A percentile compares a stretch with the other conserved stretches of the same genome.
These are phyloP conservation scores for Apodemia zela DNA, from an alignment of 2,888 invertebrate species.

Conservation along the genomic window DNA sequence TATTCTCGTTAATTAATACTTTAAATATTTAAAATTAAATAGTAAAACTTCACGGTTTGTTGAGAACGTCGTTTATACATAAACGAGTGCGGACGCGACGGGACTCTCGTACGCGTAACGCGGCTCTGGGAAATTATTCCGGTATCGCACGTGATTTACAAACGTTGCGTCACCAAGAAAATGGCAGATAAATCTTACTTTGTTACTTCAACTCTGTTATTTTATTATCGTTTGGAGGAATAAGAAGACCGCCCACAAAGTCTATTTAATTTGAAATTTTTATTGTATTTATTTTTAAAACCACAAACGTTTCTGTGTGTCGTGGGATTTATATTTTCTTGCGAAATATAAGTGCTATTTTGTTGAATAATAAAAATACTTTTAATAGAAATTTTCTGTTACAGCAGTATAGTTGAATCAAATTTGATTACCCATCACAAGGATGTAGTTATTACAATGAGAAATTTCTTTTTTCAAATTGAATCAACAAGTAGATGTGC, in stretches of 20 bases:
- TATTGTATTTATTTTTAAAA: neutral
- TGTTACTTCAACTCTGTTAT: slow-evolving; percentile 18
- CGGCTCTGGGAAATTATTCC: slow-evolving; percentile 30
- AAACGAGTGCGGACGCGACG: neutral
- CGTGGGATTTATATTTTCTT: slow-evolving; percentile 3
- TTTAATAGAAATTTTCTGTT: neutral
- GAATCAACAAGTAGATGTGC: too few species aligned
- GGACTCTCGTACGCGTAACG: slow-evolving; percentile 17
- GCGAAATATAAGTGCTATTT: neutral
- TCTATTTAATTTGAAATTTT: slow-evolving; percentile 1
- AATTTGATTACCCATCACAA: neutral
- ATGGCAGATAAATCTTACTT: slow-evolving; percentile 30
- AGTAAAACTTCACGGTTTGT: neutral
- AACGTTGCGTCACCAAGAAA: slow-evolving; percentile 32
- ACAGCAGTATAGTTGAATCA: neutral
- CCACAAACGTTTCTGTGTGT: neutral
- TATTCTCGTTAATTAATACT: neutral
- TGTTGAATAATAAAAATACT: neutral
- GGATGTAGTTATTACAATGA: too few species aligned
- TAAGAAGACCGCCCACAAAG: slow-evolving; percentile 3
- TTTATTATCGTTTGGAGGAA: slow-evolving; percentile 24
- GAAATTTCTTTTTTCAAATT: too few species aligned
- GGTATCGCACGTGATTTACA: slow-evolving; percentile 32
- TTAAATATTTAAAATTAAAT: neutral
- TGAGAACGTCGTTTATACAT: neutral